Evolutionary conservation across 2,888 invertebrate species (phyloP).

Genomic region (Pasiphila rectangulata): DNA sequence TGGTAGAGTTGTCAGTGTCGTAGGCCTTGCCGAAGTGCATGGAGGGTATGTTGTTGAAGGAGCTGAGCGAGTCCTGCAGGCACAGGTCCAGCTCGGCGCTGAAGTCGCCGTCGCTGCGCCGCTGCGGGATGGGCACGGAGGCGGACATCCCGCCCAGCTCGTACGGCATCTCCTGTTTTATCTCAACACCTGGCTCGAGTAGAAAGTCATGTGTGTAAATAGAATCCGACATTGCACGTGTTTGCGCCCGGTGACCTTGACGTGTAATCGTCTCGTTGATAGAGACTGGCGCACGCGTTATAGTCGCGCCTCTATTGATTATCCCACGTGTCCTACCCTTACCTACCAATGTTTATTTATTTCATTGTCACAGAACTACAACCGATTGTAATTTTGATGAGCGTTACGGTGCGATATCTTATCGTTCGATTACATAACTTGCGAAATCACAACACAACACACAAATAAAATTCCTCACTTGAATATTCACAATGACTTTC

Average conservation of each 20-base stretch:
- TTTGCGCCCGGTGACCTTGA: conserved; percentile 75
- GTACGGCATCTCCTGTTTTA: conserved; percentile 82
- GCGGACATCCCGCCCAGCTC: conserved; percentile 77
- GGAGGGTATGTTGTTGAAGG: conserved; percentile 66
- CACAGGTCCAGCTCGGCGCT: conserved; percentile 79
- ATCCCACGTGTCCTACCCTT: conserved; percentile 67
- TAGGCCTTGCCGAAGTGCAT: conserved; percentile 67
- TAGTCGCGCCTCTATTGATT: conserved; percentile 72
- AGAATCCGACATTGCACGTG: conserved; percentile 84
- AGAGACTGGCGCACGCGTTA: conserved; percentile 76
- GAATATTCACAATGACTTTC: conserved; percentile 75
- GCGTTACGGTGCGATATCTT: conserved; percentile 36
- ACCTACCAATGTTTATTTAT: conserved; percentile 39
- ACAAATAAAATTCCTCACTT: conserved; percentile 57
- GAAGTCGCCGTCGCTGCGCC: conserved; percentile 77
- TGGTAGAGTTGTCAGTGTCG: conserved; percentile 66
- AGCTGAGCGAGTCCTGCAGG: conserved; percentile 71
- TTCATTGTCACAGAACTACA: conserved; percentile 31
- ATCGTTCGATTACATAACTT: conserved; percentile 69
- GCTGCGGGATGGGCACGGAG: conserved; percentile 83
- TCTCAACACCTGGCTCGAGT: conserved; percentile 81
- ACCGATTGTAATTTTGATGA: conserved; percentile 1
- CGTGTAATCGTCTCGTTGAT: conserved; percentile 74
- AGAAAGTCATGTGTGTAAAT: conserved; percentile 83
- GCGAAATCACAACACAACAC: conserved; percentile 55